Evolutionary conservation across 1,140 invertebrate species (phyloP).

Genomic region (Cataglyphis hispanica): DNA sequence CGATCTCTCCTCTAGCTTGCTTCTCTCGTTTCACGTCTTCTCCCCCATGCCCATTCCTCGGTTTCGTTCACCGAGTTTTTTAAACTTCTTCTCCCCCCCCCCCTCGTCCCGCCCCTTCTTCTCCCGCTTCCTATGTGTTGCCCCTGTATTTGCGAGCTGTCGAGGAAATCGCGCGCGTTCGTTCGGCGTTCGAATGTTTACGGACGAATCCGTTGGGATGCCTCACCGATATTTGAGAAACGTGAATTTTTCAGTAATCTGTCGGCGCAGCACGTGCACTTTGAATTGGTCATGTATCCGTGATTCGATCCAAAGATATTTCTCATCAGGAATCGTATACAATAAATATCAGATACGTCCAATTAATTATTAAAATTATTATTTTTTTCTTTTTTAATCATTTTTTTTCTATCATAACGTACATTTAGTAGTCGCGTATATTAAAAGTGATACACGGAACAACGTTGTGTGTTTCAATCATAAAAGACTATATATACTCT

Average conservation of each 20-base stretch:
- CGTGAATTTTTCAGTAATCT: conserved; percentile 40
- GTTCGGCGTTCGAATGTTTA: conserved; percentile 50
- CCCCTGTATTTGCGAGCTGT: background rate
- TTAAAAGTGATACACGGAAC: background rate
- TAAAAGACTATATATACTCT: background rate
- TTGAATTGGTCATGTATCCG: background rate
- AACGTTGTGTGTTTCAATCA: background rate
- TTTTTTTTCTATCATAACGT: no score
- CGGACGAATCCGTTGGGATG: conserved; percentile 17
- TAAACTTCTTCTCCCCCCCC: background rate
- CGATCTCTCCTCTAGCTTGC: background rate
- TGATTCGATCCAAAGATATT: background rate
- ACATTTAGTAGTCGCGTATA: background rate
- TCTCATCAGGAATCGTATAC: background rate
- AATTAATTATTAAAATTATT: background rate
- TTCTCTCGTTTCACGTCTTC: conserved; percentile 35
- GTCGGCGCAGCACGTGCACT: background rate
- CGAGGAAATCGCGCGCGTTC: conserved; percentile 42
- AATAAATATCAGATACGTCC: background rate
- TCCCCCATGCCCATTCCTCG: background rate
- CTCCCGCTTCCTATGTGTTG: background rate
- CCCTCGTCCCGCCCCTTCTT: no score
- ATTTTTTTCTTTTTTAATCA: no score
- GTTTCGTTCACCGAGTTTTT: conserved; percentile 25
- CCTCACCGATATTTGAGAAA: conserved; percentile 23